Conservation (phyloP, 2,113 vertebrate species). For the Catharus minimus region DNA sequence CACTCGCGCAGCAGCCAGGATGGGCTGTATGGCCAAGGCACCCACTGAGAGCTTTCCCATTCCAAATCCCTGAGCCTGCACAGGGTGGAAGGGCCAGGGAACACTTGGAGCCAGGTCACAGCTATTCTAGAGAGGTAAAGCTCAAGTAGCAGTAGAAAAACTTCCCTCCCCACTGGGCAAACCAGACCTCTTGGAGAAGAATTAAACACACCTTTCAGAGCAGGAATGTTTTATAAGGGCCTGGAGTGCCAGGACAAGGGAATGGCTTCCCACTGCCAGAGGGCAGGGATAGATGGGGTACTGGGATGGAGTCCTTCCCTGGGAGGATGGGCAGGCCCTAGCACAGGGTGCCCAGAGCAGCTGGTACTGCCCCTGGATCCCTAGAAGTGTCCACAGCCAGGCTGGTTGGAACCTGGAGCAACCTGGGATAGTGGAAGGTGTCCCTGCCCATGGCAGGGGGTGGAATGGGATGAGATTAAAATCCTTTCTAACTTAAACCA, state of each 20-base stretch:
- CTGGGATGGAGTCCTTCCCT: accelerated
- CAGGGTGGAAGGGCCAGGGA: neutral
- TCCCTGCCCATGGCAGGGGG: neutral
- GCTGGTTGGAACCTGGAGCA: neutral
- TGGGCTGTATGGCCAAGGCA: neutral
- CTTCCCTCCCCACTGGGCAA: neutral
- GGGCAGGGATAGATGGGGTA: accelerated
- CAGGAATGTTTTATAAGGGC: neutral
- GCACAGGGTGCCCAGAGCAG: neutral
- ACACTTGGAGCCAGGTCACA: neutral
- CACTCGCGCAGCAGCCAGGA: neutral
- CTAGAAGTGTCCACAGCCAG: neutral
- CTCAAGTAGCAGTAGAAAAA: neutral
- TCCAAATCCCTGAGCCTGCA: neutral
- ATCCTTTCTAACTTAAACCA: neutral
- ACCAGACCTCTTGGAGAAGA: neutral
- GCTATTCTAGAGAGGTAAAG: neutral
- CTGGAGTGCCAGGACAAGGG: neutral
- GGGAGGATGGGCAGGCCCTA: neutral
- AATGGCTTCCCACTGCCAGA: neutral
- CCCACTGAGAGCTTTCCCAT: neutral
- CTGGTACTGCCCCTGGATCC: neutral
- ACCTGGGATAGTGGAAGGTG: accelerated
- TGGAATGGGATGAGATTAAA: neutral
- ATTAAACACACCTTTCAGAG: neutral